Conservation (phyloP, 2,888 invertebrate genomes). For the Sympetrum striolatum region DNA sequence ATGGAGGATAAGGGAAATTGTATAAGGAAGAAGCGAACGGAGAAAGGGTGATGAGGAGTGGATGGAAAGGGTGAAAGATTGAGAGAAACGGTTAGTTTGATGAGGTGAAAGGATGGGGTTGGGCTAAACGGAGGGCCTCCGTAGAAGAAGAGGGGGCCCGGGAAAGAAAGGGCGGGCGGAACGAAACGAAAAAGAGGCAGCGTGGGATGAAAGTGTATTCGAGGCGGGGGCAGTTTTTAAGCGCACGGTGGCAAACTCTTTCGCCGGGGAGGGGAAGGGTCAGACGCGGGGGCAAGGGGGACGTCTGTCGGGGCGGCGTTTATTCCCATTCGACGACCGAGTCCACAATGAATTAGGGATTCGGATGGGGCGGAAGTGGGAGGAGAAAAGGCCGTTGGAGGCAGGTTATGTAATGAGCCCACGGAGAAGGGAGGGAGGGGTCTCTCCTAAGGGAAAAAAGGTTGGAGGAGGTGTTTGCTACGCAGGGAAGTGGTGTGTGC, state of each 20-base stretch:
- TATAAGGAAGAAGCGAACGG: neutral
- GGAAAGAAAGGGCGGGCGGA: neutral
- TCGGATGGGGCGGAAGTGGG: neutral
- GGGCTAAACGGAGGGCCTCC: no score
- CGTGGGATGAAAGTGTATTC: neutral
- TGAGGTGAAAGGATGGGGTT: no score
- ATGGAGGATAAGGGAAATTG: neutral
- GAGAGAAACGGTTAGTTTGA: neutral
- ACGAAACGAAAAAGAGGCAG: neutral
- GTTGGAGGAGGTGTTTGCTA: neutral
- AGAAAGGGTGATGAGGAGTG: neutral
- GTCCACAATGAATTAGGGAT: neutral
- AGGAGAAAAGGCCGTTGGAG: neutral
- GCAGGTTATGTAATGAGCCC: neutral
- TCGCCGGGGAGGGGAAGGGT: no score
- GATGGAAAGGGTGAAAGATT: neutral
- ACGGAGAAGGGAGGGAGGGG: neutral
- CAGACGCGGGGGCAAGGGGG: no score
- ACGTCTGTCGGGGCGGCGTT: neutral
- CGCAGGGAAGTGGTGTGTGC: neutral
- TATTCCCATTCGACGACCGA: neutral
- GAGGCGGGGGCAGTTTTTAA: neutral
- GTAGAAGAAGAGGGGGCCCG: no score
- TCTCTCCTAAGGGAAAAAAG: neutral
- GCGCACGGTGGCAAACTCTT: no score